Evolutionary conservation across 2,113 vertebrate genomes (phyloP), one percentile per base, ranked within the genome.

Genomic region (Microtus pennsylvanicus): DNA sequence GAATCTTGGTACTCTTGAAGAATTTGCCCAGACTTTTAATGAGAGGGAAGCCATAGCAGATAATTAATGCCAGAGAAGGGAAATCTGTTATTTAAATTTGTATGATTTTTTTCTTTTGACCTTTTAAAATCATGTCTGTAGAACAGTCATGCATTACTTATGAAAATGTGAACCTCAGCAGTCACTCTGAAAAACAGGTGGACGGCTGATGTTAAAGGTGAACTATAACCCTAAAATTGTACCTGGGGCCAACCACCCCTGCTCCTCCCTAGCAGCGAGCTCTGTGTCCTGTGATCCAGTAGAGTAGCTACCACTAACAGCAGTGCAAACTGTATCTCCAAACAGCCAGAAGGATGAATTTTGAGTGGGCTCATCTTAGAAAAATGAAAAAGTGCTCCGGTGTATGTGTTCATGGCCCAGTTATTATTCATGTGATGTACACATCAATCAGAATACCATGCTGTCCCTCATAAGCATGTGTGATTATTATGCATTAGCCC

Each of bases 201-300:
- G 35, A 33, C 21, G 19, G 26, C 65, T 95, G 75, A 45, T 70
- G 89, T 55, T 35, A 87, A 97, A 93, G 75, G 90, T 80, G 86
- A 65, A 93, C 16, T 67, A 35, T 75, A 70, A 38, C 22, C 22
- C 26, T 70, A 28, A 45, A 30, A 61, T 58, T 70, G 47, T 69
- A n/a, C 24, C 70, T 45, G 38, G 61, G n/a, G 33, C 22, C 81
- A 69, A 17, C 35, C 33, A 17, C 13, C 45, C 28, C 30, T 47
- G 28, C 8, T 13, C 3, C 6, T 52, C 47, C 14, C 52, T 1
- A 86, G 21, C 17, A 74, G 42, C 17, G 21, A 76, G 21, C 80
- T 75, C 42, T 94, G 42, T 82, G 65, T 63, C 35, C 35, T 74
- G 24, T 30, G 24, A 42, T 19, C 67, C 17, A 38, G n/a, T 38